phyloP scores from a whole-genome alignment of 2,797 vertebrate species.

The Gymnothorax reevesii region DNA sequence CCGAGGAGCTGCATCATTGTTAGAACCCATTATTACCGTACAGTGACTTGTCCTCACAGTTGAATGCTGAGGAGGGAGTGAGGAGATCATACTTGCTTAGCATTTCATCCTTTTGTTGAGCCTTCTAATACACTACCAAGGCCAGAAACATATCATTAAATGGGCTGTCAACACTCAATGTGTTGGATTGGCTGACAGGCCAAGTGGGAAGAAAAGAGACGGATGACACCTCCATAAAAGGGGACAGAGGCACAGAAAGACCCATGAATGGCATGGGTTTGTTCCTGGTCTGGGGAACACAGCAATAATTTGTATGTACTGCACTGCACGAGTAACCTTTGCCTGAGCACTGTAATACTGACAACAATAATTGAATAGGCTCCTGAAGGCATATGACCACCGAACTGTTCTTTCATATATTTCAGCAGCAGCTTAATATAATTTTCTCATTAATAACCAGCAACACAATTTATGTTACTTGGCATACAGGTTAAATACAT shows the following conservation, averaged over 20 bases:
- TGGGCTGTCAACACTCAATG: constrained; percentile 30
- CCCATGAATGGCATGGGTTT: not conserved
- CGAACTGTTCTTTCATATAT: not conserved
- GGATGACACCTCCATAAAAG: constrained; percentile 33
- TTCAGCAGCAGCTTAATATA: not conserved
- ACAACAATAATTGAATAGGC: not conserved
- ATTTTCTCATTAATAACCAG: not conserved
- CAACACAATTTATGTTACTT: not conserved
- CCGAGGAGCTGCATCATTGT: not conserved
- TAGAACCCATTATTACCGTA: constrained; percentile 24
- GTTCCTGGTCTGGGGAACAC: not conserved
- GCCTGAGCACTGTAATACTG: not conserved
- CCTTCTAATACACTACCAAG: constrained; percentile 11
- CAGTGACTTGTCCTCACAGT: constrained; percentile 12
- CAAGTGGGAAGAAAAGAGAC: constrained; percentile 24
- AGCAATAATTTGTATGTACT: not conserved
- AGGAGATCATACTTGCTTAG: constrained; percentile 25
- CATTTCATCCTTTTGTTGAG: constrained; percentile 29
- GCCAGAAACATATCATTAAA: constrained; percentile 26
- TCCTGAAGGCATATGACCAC: not conserved
- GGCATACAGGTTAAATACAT: not conserved
- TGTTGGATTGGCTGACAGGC: constrained; percentile 24
- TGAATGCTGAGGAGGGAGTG: not conserved
- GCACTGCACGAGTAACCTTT: not conserved
- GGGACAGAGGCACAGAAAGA: constrained; percentile 22